These are phyloP conservation scores for Diaperis boleti DNA, from an alignment of 2,888 invertebrate genomes.

Conservation along the genomic window DNA sequence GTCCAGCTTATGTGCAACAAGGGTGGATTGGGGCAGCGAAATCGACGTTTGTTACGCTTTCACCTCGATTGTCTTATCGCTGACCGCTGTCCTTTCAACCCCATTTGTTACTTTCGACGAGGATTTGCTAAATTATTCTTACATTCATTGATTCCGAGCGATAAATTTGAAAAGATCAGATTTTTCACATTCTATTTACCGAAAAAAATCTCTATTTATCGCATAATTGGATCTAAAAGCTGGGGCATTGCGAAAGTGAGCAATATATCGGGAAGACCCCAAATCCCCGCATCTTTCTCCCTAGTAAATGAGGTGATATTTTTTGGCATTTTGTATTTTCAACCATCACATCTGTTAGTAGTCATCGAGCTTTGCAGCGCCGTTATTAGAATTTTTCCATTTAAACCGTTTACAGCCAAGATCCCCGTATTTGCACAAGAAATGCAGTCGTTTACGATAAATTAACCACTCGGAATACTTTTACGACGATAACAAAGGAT, in stretches of 20 bases:
- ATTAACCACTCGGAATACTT: slow-evolving; percentile 21
- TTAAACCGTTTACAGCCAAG: slow-evolving; percentile 34
- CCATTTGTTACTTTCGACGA: slow-evolving; percentile 51
- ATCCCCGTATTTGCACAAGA: slow-evolving; percentile 27
- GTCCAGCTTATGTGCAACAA: slow-evolving; percentile 60
- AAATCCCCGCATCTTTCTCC: slow-evolving; percentile 47
- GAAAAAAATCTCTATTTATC: slow-evolving; percentile 46
- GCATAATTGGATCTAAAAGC: slow-evolving; percentile 48
- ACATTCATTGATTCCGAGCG: slow-evolving; percentile 36
- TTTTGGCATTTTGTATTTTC: slow-evolving; percentile 48
- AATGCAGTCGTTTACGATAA: slow-evolving; percentile 22
- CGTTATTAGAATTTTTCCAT: slow-evolving; percentile 48
- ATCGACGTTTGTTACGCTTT: slow-evolving; percentile 42
- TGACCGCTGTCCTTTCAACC: slow-evolving; percentile 57
- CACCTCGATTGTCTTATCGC: slow-evolving; percentile 57
- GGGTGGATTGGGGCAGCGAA: slow-evolving; percentile 49
- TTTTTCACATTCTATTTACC: slow-evolving; percentile 37
- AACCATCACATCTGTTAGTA: slow-evolving; percentile 49
- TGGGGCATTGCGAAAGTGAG: slow-evolving; percentile 44
- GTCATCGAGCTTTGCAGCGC: slow-evolving; percentile 43
- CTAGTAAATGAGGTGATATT: slow-evolving; percentile 49
- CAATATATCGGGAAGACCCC: slow-evolving; percentile 47
- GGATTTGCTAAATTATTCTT: slow-evolving; percentile 42
- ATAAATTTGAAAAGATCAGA: slow-evolving; percentile 33
- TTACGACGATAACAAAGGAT: slow-evolving; percentile 45